Base-by-base conservation (phyloP, 2,797 vertebrate genomes). In the Paramormyrops hopkinsi region DNA sequence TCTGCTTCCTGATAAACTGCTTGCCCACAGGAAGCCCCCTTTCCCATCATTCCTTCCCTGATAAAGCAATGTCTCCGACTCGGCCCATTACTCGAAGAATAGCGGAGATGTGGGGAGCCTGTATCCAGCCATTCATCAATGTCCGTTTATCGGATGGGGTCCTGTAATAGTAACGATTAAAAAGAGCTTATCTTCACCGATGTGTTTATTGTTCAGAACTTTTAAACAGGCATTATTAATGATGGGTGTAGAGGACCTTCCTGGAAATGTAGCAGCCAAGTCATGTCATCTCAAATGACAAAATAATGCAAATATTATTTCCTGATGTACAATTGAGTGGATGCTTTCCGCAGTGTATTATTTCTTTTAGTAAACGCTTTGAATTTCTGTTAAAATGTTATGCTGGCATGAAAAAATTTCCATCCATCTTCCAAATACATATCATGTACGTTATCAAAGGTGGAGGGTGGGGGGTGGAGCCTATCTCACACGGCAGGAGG, bases 201-300 rank as follows among this genome's bases (percentile, higher is more conserved):
- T 85, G 50, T 50, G n/a, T 53, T 85, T 53, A 85, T 85, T 53
- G 6, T 85, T 85, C 11, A 85, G 82, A 85, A 50, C 48, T 84
- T 84, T 84, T 19, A 22, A 48, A 51, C 8, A 50, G n/a, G 48
- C 19, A 46, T 2, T 50, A 48, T 76, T 76, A 76, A 76, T 76
- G 37, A 41, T 8, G 69, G 69, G 29, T 8, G 33, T 19, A 41
- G 33, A 41, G 69, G 37, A 41, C 19, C 69, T 8, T 76, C 37
- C 33, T 41, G 12, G 69, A 76, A 9, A 41, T 19, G 17, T 76
- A 76, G 14, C 37, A 19, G 33, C 69, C 33, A 76, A 41, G 33
- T 33, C 33, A 41, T 19, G 69, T 76, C 33, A 19, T 41, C 14
- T 76, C 12, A 76, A 76, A 50, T 51, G 44, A n/a, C 48, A 82